Evolutionary conservation across 1,140 invertebrate genomes (phyloP).

Genomic region (Pogonomyrmex californicus): DNA sequence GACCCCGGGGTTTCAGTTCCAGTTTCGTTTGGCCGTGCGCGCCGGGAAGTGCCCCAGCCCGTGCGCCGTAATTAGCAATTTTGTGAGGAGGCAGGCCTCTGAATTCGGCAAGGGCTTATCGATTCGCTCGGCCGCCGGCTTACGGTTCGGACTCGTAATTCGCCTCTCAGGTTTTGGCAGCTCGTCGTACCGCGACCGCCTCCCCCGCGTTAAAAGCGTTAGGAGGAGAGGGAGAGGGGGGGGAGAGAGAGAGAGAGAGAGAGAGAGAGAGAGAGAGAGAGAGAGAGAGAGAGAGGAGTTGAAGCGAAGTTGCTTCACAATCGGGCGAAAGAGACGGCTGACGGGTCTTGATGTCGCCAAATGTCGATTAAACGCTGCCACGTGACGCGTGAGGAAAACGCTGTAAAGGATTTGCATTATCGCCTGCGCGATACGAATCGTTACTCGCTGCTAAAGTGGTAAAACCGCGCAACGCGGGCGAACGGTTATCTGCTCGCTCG

Average conservation of each 20-base stretch:
- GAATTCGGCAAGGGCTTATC: slow-evolving; percentile 56
- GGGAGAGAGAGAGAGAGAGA: no score
- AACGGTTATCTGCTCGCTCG: not conserved
- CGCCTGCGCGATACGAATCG: not conserved
- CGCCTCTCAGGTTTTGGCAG: slow-evolving; percentile 24
- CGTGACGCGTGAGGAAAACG: slow-evolving; percentile 3
- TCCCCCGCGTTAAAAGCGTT: not conserved
- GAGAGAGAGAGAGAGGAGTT: no score
- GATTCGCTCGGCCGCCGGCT: slow-evolving; percentile 40
- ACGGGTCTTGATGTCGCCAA: not conserved
- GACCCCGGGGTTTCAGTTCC: slow-evolving; percentile 2
- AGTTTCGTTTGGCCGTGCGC: not conserved
- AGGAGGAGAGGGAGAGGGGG: no score
- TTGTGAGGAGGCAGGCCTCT: slow-evolving; percentile 47
- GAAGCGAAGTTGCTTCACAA: not conserved
- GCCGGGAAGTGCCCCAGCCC: slow-evolving; percentile 27
- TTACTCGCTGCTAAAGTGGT: not conserved
- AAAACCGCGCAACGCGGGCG: not conserved
- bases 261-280: no score
- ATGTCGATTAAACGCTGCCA: not conserved
- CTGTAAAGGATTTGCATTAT: not conserved
- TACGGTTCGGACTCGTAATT: slow-evolving; percentile 37
- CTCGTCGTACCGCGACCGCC: not conserved
- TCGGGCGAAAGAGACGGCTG: not conserved
- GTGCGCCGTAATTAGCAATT: slow-evolving; percentile 51